Conservation (phyloP, 2,888 invertebrate genomes). For the Catotricha subobsoleta region DNA sequence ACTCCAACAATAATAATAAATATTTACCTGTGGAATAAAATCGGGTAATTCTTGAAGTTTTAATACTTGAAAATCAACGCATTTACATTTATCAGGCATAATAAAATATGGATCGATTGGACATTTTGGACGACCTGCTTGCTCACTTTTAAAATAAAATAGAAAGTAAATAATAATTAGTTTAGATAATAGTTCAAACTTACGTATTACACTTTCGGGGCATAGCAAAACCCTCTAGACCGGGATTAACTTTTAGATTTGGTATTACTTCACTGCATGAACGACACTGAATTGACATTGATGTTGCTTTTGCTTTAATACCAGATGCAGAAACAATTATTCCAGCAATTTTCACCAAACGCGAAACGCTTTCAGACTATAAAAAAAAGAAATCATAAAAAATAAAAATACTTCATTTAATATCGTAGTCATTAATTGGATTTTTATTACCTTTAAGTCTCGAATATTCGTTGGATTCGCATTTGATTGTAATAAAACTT, state of each 20-base stretch:
- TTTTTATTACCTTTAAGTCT: conserved; percentile 71
- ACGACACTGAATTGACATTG: conserved; percentile 88
- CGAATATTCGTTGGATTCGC: conserved; percentile 65
- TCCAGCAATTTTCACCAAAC: conserved; percentile 86
- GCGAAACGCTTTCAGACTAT: conserved; percentile 83
- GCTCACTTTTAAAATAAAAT: conserved; percentile 45
- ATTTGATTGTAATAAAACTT: conserved; percentile 72
- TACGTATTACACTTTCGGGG: conserved; percentile 89
- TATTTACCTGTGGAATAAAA: conserved; percentile 34
- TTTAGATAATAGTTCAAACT: conserved; percentile 19
- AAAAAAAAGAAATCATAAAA: conserved; percentile 18
- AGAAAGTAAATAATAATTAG: conserved; percentile 5
- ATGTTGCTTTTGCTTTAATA: conserved; percentile 87
- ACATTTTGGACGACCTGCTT: conserved; percentile 81
- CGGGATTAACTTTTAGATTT: conserved; percentile 81
- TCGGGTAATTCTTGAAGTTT: conserved; percentile 95
- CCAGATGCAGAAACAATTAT: conserved; percentile 88
- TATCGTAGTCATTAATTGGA: neutral
- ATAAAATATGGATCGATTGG: conserved; percentile 97
- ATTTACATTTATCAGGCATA: conserved; percentile 91
- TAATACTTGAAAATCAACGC: conserved; percentile 95
- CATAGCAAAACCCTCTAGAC: conserved; percentile 87
- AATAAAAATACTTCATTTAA: neutral
- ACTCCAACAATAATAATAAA: no score
- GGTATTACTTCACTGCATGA: conserved; percentile 79